These are phyloP conservation scores for Pao palembangensis DNA, from an alignment of 2,113 vertebrate genomes.

Conservation along the genomic window DNA sequence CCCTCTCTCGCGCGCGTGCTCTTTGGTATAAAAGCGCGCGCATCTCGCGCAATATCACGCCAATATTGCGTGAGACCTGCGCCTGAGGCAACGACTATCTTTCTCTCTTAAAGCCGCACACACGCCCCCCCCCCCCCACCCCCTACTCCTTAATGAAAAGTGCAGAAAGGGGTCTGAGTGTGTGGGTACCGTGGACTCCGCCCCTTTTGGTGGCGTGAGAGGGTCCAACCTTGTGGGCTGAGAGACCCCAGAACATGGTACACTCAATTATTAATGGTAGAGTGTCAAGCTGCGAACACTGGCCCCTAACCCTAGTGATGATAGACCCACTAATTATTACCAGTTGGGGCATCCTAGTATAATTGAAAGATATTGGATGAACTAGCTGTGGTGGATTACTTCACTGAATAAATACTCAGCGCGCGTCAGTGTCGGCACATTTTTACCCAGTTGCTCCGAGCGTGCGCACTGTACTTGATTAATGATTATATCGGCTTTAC, in stretches of 20 bases:
- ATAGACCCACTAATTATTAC: conserved; percentile 18
- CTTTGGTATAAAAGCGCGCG: conserved; percentile 24
- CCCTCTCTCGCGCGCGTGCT: not conserved
- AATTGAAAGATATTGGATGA: conserved; percentile 16
- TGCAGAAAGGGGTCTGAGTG: conserved; percentile 1
- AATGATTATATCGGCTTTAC: conserved; percentile 62
- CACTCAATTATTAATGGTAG: conserved; percentile 32
- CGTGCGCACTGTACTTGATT: conserved; percentile 42
- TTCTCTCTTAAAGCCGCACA: not conserved
- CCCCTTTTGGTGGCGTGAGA: conserved; percentile 68
- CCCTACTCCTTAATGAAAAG: conserved; percentile 25
- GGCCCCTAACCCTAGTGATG: conserved; percentile 29
- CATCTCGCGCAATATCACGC: conserved; percentile 50
- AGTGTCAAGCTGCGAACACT: conserved; percentile 51
- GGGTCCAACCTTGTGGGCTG: conserved; percentile 34
- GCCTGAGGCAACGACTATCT: not conserved
- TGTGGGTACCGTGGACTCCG: conserved; percentile 32
- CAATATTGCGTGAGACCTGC: conserved; percentile 58
- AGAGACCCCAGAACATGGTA: conserved; percentile 37
- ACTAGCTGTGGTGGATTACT: conserved; percentile 14
- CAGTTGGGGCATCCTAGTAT: conserved; percentile 16
- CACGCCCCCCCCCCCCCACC: no score
- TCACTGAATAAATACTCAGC: not conserved
- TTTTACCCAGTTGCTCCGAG: conserved; percentile 55
- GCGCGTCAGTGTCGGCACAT: no score